Percentiles rank a stretch among this genome's conserved stretches.
phyloP scores from a whole-genome alignment of 2,113 vertebrate genomes.

The Elaphurus davidianus region DNA sequence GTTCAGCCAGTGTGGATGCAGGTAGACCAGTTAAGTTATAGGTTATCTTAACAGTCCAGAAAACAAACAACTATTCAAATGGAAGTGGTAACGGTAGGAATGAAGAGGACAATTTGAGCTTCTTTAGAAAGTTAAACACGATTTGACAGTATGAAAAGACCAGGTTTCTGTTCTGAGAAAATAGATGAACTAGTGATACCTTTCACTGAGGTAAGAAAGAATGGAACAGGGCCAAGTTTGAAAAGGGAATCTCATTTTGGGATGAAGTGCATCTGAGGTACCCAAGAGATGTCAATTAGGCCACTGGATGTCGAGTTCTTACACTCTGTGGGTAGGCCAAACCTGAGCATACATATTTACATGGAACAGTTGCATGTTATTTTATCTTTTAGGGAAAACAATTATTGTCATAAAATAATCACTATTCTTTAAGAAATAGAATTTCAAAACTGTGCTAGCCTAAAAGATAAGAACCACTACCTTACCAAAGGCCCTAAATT shows the following conservation, averaged over 20 bases:
- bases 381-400: background rate
- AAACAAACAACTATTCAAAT: background rate
- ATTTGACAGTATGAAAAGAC: background rate
- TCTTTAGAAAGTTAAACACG: background rate
- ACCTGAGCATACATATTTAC: background rate
- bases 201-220: background rate
- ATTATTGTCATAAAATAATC: background rate
- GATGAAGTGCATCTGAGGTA: background rate
- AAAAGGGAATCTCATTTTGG: background rate
- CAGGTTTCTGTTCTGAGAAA: slow-evolving; percentile 7
- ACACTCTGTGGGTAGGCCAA: background rate
- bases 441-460: background rate
- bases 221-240: background rate
- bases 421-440: background rate
- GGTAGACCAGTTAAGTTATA: background rate
- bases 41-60: background rate
- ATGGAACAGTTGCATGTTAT: background rate
- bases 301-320: background rate
- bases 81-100: background rate
- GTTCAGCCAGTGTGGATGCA: background rate
- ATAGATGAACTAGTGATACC: background rate
- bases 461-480: background rate
- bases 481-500: background rate
- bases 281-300: background rate
- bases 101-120: background rate